Evolutionary conservation across 2,888 invertebrate genomes (phyloP), one percentile per base, ranked within the genome.

Genomic region (Tupiocoris notatus): DNA sequence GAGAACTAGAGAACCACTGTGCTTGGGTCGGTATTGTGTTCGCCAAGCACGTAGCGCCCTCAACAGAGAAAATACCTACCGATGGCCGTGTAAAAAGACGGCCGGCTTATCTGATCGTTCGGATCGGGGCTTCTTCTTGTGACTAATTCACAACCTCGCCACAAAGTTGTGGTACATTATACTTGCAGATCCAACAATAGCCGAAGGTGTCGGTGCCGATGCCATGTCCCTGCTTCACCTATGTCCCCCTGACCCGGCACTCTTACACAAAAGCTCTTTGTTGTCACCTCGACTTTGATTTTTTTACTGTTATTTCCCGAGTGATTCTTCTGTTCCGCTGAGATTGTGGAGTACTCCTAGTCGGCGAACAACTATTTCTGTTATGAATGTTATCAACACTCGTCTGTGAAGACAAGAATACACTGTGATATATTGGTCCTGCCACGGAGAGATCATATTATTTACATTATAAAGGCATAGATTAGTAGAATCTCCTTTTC

Each of bases 161-260:
- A 39, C 39, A 39, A 39, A 39, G 39, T 39, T 39, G 39, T 39
- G 59, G 17, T 6, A 23, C 59, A 70, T 70, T 70, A 70, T 57
- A 70, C 58, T 70, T 70, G 70, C 70, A 70, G 70, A 70, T 70
- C 70, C 70, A 70, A 70, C 70, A 70, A 70, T 70, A 70, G 70
- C 39, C 39, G 39, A 39, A 39, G 39, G 39, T 39, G 39, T 39
- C 39, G 39, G 39, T 39, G 39, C 39, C 39, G 39, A 12, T 39
- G 39, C 39, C 39, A 12, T 39, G 39, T 12, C 39, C 39, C 39
- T 7, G 12, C 6, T 3, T 12, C 3, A 39, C 39, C 39, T 39
- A 39, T 39, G 39, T 58, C 58, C 16, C n/a, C 23, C 18, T 23
- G 24, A n/a, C 70, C 17, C 59, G 59, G 21, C 65, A 18, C 65